These are phyloP conservation scores for Tylochromis polylepis DNA, from an alignment of 2,113 vertebrate genomes.

Conservation along the genomic window DNA sequence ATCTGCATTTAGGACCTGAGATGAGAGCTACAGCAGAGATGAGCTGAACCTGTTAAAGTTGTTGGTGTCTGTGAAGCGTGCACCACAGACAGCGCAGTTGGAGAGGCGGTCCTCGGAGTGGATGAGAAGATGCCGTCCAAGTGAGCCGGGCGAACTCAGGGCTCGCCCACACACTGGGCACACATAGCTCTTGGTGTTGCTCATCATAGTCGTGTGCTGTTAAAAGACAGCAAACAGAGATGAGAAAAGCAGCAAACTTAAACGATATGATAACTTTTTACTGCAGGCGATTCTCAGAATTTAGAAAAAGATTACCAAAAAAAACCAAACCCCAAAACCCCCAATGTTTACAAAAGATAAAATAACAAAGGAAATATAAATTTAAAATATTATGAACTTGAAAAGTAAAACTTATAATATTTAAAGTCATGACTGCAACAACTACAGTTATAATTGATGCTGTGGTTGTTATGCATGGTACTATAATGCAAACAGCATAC, in stretches of 20 bases:
- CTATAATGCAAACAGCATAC: background rate
- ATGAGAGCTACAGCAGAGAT: background rate
- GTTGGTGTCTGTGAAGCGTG: conserved; percentile 89
- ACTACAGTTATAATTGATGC: background rate
- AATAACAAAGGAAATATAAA: background rate
- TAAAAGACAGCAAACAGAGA: conserved; percentile 16
- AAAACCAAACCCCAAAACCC: too few relatives aligned
- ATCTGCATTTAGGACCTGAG: background rate
- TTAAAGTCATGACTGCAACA: background rate
- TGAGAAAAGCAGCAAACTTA: background rate
- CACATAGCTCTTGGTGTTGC: conserved; percentile 90
- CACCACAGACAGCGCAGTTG: conserved; percentile 95
- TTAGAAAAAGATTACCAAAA: background rate
- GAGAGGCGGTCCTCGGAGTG: conserved; percentile 95
- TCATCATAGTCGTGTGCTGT: conserved; percentile 89
- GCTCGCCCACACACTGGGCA: conserved; percentile 94
- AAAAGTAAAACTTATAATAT: background rate
- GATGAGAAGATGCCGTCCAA: conserved; percentile 94
- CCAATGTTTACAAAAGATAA: background rate
- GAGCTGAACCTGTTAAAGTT: conserved; percentile 91
- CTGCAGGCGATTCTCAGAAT: background rate
- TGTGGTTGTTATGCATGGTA: background rate
- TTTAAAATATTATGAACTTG: background rate
- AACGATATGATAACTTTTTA: background rate
- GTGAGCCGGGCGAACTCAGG: conserved; percentile 91